Evolutionary conservation across 2,888 invertebrate species (phyloP), one percentile per base, ranked within the genome.

Genomic region (Gortyna flavago): DNA sequence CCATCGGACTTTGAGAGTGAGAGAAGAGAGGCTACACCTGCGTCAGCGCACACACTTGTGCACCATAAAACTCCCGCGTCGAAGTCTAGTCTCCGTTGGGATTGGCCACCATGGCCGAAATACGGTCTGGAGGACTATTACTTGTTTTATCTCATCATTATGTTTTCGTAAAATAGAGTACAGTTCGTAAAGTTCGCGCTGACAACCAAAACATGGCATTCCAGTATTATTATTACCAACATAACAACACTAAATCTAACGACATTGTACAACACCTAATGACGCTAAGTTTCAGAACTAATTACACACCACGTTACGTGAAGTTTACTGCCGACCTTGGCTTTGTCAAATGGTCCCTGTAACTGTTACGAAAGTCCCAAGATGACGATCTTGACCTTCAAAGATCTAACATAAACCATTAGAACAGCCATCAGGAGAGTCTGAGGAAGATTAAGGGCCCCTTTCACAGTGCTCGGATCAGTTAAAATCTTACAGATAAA

Each of bases 381-480:
- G 57, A 82, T 75, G 54, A 72, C 32, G 75, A 73, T 75, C 72
- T 71, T 75, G 84, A 83, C 83, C 86, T 84, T 86, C 44, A 64
- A 71, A 48, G 67, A 57, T 71, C 62, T 65, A 64, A 76, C 72
- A 48, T 35, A 57, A 72, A 62, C 76, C 65, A 85, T 83, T 85
- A 76, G 72, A 67, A 68, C 59, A 59, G 35, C 61, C 35, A 84
- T 83, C 72, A 70, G 29, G 32, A 80, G 44, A 9, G 61, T 16
- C 16, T 41, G 29, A 25, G 9, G 21, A 29, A 25, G 41, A 54
- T 76, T 76, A 67, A 76, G 25, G 69, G 35, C 2, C 8, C 18
- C n/a, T 57, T 64, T 32, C 67, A 68, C 35, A 35, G 25, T 25
- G 11, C 11, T 62, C 35, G 25, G 35, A 25, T 35, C 35, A 62